Evolutionary conservation across 2,797 vertebrate species (phyloP).

Genomic region (Cynopterus sphinx): DNA sequence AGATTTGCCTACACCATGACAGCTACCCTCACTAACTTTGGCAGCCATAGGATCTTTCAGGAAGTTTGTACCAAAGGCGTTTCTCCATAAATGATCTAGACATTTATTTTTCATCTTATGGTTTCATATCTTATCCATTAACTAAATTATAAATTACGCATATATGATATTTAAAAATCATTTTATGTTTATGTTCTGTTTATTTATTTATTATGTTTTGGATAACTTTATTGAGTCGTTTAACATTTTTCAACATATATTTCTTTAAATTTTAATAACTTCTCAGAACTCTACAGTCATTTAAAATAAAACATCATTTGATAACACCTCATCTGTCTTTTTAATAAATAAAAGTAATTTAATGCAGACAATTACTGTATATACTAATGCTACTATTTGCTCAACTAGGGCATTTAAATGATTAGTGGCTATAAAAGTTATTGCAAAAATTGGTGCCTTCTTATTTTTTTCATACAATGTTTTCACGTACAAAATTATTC

Average conservation of each 20-base stretch:
- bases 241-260: not conserved
- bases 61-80: not conserved
- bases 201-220: not conserved
- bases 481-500: not conserved
- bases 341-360: not conserved
- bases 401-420: not conserved
- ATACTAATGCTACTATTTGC: not conserved
- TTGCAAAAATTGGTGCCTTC: not conserved
- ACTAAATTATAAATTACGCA: not conserved
- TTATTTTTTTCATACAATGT: not conserved
- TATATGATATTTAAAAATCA: not conserved
- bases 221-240: not conserved
- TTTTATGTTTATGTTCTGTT: not conserved
- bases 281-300: not conserved
- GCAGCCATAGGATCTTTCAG: rapidly evolving
- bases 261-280: not conserved
- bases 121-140: not conserved
- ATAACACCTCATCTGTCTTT: not conserved
- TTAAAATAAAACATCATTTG: not conserved
- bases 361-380: not conserved
- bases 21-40: not conserved
- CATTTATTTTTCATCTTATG: not conserved
- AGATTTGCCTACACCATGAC: not conserved
- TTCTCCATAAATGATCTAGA: not conserved
- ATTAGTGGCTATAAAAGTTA: not conserved